phyloP scores from a whole-genome alignment of 1,140 invertebrate genomes.

The Procambarus clarkii region DNA sequence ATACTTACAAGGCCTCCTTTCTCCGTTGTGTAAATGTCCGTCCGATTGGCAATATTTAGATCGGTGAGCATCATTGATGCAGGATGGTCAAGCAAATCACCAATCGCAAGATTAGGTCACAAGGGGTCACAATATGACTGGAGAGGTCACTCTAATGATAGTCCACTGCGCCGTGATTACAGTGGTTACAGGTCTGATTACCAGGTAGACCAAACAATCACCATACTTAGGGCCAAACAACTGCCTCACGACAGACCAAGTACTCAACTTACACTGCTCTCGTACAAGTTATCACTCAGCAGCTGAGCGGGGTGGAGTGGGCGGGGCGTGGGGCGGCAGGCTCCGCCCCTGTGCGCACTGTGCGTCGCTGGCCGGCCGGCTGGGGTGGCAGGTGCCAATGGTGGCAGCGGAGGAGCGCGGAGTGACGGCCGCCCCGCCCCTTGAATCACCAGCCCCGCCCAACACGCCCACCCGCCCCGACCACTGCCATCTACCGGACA shows the following conservation, averaged over 20 bases:
- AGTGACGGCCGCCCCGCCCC: constrained; percentile 59
- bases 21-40: constrained; percentile 69
- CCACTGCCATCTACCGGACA: constrained; percentile 69
- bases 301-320: constrained; percentile 58
- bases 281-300: constrained; percentile 71
- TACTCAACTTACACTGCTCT: constrained; percentile 71
- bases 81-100: constrained; percentile 70
- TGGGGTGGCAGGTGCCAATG: constrained; percentile 62
- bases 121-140: constrained; percentile 71
- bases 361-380: constrained; percentile 34
- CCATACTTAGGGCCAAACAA: constrained; percentile 72
- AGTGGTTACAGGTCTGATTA: constrained; percentile 72
- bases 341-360: constrained; percentile 46
- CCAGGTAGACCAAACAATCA: constrained; percentile 72
- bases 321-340: constrained; percentile 53
- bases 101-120: constrained; percentile 70
- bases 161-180: constrained; percentile 70
- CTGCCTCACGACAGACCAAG: constrained; percentile 71
- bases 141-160: constrained; percentile 72
- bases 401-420: constrained; percentile 7
- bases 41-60: constrained; percentile 70
- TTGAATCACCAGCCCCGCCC: constrained; percentile 65
- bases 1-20: constrained; percentile 71
- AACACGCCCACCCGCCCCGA: constrained; percentile 60
- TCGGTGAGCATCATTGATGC: constrained; percentile 72